Evolutionary conservation across 2,797 vertebrate genomes (phyloP), one percentile per base, ranked within the genome.

Genomic region (Euphonia xanthogaster): DNA sequence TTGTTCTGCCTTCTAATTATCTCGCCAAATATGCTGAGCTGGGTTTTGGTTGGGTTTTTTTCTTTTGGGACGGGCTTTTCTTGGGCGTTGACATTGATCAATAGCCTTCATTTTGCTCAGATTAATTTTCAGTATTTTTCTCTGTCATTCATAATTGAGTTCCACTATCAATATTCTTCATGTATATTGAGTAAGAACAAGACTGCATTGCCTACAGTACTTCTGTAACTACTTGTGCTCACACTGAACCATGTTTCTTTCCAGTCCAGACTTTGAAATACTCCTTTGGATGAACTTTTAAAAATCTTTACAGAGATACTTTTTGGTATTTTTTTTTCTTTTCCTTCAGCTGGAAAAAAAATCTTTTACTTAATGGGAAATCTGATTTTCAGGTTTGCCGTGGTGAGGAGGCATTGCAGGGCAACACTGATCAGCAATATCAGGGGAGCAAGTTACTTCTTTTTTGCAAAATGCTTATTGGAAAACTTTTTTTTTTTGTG

Each of bases 101-200:
- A 76, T 85, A 39, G 23, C 17, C 42, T 94, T 92, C 31, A 95
- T 91, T 94, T 93, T 82, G 73, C 40, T 93, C 87, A 79, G 57
- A 93, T 91, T 94, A 90, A 95, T 96, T 94, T 92, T 78, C 61
- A 66, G 30, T 70, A 62, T 37, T 87, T 92, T 77, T 77, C 72
- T 88, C 24, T 93, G 50, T 76, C 55, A 4, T 30, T 95, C 72
- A 84, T 83, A 84, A 95, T 62, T 81, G 40, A 95, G 65, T 80
- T 86, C 21, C 12, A 53, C 74, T 76, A 89, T 96, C 80, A 95
- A 42, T 93, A 90, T 89, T 68, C 65, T 58, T 35, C 39, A 50
- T 55, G 17, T 72, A 27, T 82, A n/a, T 61, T 77, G 45, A 75
- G 25, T 51, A 60, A 78, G 25, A 70, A 30, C 45, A 67, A 60